These are phyloP conservation scores for Calliscelio sp. DNA, from an alignment of 2,888 invertebrate genomes.

Conservation along the genomic window DNA sequence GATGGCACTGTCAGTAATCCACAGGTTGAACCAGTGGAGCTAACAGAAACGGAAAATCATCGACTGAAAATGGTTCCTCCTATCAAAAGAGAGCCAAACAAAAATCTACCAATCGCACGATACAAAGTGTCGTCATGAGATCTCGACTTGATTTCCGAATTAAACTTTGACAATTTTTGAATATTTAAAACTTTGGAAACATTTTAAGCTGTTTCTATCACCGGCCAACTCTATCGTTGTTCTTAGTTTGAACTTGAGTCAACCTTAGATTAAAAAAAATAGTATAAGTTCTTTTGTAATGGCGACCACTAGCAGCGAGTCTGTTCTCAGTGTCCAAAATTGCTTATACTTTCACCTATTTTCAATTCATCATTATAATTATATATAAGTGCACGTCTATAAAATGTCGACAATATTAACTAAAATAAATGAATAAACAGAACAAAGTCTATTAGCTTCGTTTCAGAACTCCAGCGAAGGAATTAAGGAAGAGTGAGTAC, in stretches of 20 bases:
- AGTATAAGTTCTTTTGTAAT: too few relatives aligned
- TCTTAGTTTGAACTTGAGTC: too few relatives aligned
- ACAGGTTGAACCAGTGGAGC: too few relatives aligned
- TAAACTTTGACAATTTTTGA: conserved; percentile 37
- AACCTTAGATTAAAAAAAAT: too few relatives aligned
- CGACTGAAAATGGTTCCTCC: conserved; percentile 1
- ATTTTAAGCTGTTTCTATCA: conserved; percentile 41
- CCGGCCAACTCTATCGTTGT: conserved; percentile 16
- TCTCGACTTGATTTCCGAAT: conserved; percentile 39
- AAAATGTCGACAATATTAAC: conserved; percentile 18
- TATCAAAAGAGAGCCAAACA: too few relatives aligned
- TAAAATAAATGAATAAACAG: too few relatives aligned
- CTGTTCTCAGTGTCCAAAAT: too few relatives aligned
- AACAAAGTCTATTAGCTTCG: conserved; percentile 10
- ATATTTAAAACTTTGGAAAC: conserved; percentile 46
- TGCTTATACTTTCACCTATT: background rate
- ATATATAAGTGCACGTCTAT: conserved; percentile 19
- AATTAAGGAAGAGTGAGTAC: conserved; percentile 24
- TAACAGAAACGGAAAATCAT: too few relatives aligned
- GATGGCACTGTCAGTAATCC: too few relatives aligned
- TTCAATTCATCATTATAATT: background rate
- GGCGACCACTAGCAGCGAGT: too few relatives aligned
- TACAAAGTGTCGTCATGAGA: conserved; percentile 23
- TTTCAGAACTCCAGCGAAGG: conserved; percentile 5
- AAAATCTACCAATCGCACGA: conserved; percentile 9